These are phyloP conservation scores for Berghia stephanieae DNA, from an alignment of 1,140 invertebrate species.

Conservation along the genomic window DNA sequence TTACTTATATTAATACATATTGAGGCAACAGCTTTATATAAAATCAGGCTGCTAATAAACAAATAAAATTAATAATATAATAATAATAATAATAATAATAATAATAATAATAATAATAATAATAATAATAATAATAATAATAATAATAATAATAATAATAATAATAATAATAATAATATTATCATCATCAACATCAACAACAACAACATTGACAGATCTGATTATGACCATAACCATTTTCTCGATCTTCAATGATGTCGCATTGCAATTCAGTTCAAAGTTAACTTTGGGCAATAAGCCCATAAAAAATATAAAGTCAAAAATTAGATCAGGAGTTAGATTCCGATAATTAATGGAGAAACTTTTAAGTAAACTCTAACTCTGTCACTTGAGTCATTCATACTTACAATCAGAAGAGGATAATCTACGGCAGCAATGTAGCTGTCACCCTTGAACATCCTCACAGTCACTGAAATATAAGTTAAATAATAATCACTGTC, in stretches of 20 bases:
- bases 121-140: too few species aligned
- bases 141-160: too few species aligned
- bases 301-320: background rate
- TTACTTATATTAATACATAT: background rate
- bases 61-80: slow-evolving; percentile 8
- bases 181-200: too few species aligned
- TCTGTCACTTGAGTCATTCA: background rate
- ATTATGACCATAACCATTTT: too few species aligned
- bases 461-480: slow-evolving; percentile 49
- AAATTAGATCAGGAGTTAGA: background rate
- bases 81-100: too few species aligned
- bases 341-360: background rate
- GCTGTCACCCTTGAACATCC: slow-evolving; percentile 73
- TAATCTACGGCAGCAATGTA: slow-evolving; percentile 81
- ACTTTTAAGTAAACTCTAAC: background rate
- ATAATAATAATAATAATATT: too few species aligned
- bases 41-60: slow-evolving; percentile 1
- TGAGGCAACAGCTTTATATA: slow-evolving; percentile 27
- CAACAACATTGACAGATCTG: too few species aligned
- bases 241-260: too few species aligned
- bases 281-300: too few species aligned
- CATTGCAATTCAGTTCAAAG: too few species aligned
- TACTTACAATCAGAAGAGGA: slow-evolving; percentile 75
- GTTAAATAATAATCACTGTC: too few species aligned
- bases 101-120: too few species aligned